Evolutionary conservation across 1,140 invertebrate genomes (phyloP).

Genomic region (Gonioctena quinquepunctata): DNA sequence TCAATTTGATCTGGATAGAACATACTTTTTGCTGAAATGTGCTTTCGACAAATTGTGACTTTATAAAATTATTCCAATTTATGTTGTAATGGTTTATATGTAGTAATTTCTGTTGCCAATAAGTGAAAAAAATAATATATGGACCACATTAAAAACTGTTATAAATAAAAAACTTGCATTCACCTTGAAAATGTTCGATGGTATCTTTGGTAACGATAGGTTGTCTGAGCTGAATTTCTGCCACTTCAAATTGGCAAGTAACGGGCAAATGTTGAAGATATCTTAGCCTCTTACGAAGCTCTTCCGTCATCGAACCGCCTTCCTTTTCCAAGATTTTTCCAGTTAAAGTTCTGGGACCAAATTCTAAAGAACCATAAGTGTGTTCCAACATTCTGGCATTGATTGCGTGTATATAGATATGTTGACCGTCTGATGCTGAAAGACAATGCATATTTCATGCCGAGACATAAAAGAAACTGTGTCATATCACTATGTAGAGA

Average conservation of each 20-base stretch:
- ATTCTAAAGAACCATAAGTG: constrained; percentile 80
- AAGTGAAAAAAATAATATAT: background rate
- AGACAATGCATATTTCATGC: constrained; percentile 37
- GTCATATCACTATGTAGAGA: background rate
- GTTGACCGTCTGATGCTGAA: constrained; percentile 84
- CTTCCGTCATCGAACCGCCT: constrained; percentile 80
- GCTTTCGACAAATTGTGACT: background rate
- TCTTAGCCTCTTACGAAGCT: constrained; percentile 73
- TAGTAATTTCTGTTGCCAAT: background rate
- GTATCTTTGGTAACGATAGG: constrained; percentile 72
- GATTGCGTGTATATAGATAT: constrained; percentile 88
- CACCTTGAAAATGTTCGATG: constrained; percentile 70
- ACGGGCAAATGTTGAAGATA: constrained; percentile 89
- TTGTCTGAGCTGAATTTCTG: constrained; percentile 79
- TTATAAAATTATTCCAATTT: constrained; percentile 12
- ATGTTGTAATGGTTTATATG: background rate
- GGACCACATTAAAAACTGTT: background rate
- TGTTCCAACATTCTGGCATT: constrained; percentile 89
- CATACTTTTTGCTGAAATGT: no score
- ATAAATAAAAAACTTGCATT: no score
- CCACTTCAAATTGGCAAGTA: constrained; percentile 86
- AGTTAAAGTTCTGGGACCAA: constrained; percentile 73
- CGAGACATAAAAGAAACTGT: no score
- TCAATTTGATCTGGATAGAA: constrained; percentile 65
- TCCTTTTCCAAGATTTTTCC: constrained; percentile 83